These are phyloP conservation scores for Porites australiensis DNA, from an alignment of 64 coral and sea anemone species.

Conservation along the genomic window DNA sequence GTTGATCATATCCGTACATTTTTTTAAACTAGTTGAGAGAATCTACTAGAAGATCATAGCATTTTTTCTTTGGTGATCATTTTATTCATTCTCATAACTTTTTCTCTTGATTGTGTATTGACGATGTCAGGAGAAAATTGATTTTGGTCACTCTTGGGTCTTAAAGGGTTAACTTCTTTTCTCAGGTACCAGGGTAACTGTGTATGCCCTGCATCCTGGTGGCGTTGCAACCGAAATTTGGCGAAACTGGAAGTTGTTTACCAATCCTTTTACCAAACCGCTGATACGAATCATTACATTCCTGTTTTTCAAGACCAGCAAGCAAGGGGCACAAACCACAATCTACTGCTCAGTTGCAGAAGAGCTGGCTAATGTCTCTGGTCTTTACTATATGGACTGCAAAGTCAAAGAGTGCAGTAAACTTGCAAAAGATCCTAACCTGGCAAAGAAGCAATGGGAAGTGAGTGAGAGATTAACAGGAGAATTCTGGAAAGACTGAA, in stretches of 20 bases:
- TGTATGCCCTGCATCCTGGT: conserved; percentile 67
- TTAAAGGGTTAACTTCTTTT: too few species aligned
- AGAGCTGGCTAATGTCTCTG: background rate
- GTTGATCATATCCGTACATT: too few species aligned
- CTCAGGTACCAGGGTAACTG: conserved; percentile 45
- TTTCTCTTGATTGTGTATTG: too few species aligned
- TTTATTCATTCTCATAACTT: too few species aligned
- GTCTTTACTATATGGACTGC: conserved; percentile 55
- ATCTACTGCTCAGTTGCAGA: conserved; percentile 65
- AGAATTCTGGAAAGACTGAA: conserved; percentile 25
- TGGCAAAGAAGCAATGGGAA: conserved; percentile 41
- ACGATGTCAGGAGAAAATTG: too few species aligned
- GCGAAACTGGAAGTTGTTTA: background rate
- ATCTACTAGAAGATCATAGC: too few species aligned
- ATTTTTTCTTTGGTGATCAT: too few species aligned
- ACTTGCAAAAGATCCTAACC: conserved; percentile 32
- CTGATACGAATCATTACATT: background rate
- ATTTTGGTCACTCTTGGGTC: too few species aligned
- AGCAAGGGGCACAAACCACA: conserved; percentile 66
- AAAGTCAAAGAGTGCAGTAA: background rate
- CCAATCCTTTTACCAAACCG: background rate
- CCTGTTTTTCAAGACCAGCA: background rate
- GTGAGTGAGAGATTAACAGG: conserved; percentile 46
- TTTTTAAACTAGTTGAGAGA: too few species aligned
- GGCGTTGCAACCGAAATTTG: conserved; percentile 18